Evolutionary conservation across 2,797 vertebrate genomes (phyloP).

Genomic region (Rhadinocentrus ornatus): DNA sequence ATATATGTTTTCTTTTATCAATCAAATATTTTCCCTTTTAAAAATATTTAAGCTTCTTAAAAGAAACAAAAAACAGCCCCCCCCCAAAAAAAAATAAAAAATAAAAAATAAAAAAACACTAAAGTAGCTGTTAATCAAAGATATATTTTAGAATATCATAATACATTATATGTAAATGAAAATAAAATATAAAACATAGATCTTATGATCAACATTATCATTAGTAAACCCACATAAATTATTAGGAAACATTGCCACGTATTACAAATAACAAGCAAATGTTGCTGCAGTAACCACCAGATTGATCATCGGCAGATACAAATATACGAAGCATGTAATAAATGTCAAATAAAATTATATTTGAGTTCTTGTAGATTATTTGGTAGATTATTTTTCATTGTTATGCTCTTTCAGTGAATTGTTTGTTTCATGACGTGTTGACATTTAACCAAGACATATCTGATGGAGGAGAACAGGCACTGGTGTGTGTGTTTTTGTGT

Average conservation of each 20-base stretch:
- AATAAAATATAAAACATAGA: neutral
- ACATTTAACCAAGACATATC: slow-evolving; percentile 49
- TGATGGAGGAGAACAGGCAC: slow-evolving; percentile 37
- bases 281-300: no score
- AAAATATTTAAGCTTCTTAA: no score
- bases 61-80: no score
- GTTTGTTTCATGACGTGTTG: slow-evolving; percentile 7
- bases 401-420: slow-evolving; percentile 14
- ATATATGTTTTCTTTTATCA: no score
- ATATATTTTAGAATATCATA: neutral
- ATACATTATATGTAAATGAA: neutral
- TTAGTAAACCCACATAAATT: neutral
- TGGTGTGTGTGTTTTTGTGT: slow-evolving; percentile 7
- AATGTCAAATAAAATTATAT: neutral
- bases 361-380: neutral
- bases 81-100: no score
- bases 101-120: neutral
- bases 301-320: neutral
- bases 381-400: neutral
- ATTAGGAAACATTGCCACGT: neutral
- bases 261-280: neutral
- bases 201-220: neutral
- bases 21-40: no score
- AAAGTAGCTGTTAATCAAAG: neutral
- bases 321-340: neutral